Evolutionary conservation across 2,797 vertebrate species (phyloP).

Genomic region (Scleropages formosus): DNA sequence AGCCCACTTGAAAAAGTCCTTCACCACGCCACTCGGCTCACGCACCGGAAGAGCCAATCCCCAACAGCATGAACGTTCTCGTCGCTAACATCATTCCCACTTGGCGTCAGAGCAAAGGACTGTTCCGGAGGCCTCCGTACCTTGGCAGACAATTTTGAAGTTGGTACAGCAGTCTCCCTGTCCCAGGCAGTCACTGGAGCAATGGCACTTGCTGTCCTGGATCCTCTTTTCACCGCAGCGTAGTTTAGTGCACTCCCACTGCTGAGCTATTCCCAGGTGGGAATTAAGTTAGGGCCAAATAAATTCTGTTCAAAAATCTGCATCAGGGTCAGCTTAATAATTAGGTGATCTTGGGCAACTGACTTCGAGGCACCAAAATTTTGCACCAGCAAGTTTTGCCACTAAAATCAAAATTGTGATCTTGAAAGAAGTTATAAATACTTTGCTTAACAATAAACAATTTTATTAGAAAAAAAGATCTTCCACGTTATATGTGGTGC

Average conservation of each 20-base stretch:
- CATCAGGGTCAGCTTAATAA: not conserved
- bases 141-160: slow-evolving; percentile 64
- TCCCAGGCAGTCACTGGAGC: slow-evolving; percentile 61
- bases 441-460: too few relatives aligned
- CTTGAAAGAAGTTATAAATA: too few relatives aligned
- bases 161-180: slow-evolving; percentile 69
- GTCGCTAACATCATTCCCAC: too few relatives aligned
- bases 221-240: slow-evolving; percentile 69
- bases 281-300: not conserved
- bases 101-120: too few relatives aligned
- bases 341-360: not conserved
- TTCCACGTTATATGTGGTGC: too few relatives aligned
- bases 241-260: slow-evolving; percentile 62
- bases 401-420: too few relatives aligned
- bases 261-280: slow-evolving; percentile 48
- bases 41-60: not conserved
- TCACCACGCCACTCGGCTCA: not conserved
- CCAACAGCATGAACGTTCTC: too few relatives aligned
- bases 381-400: too few relatives aligned
- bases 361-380: too few relatives aligned
- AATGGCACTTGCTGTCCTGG: slow-evolving; percentile 61
- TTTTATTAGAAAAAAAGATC: too few relatives aligned
- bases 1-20: not conserved
- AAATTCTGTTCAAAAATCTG: not conserved
- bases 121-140: slow-evolving; percentile 33